These are phyloP conservation scores for Anabas testudineus DNA, from an alignment of 2,797 vertebrate species.

Conservation along the genomic window DNA sequence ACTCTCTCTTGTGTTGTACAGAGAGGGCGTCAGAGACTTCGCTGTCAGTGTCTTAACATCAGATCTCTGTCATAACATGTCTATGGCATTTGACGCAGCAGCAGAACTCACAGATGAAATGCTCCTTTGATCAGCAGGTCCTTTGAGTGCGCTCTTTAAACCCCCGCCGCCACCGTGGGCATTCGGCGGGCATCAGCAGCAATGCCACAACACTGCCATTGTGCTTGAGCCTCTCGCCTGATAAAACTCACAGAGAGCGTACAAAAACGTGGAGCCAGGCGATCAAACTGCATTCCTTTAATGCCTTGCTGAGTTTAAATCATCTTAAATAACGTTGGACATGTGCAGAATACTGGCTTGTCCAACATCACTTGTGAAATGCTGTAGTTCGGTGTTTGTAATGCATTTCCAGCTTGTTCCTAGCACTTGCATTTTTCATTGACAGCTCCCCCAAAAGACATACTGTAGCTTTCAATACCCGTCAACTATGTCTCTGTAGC, in stretches of 20 bases:
- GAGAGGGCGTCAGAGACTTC: slow-evolving; percentile 63
- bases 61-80: slow-evolving; percentile 68
- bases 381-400: slow-evolving; percentile 35
- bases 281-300: slow-evolving; percentile 54
- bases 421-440: slow-evolving; percentile 52
- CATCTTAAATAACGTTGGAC: slow-evolving; percentile 57
- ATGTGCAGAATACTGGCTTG: slow-evolving; percentile 30
- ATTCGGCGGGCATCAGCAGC: slow-evolving; percentile 70
- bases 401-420: slow-evolving; percentile 46
- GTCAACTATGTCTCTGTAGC: slow-evolving; percentile 35
- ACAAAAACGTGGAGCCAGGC: slow-evolving; percentile 25
- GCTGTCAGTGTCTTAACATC: slow-evolving; percentile 70
- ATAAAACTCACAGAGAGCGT: slow-evolving; percentile 34
- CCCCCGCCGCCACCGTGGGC: slow-evolving; percentile 69
- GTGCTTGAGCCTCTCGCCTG: slow-evolving; percentile 42
- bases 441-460: slow-evolving; percentile 40
- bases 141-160: slow-evolving; percentile 75
- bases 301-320: slow-evolving; percentile 49
- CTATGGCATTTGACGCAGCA: slow-evolving; percentile 65
- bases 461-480: slow-evolving; percentile 50
- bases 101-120: slow-evolving; percentile 79
- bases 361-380: slow-evolving; percentile 35
- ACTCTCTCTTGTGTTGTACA: slow-evolving; percentile 39
- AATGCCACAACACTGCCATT: slow-evolving; percentile 68
- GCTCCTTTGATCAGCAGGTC: slow-evolving; percentile 45